A percentile compares a stretch with the other conserved stretches of the same genome.
These are phyloP conservation scores for Phacellophora camtschatica DNA, from an alignment of 30 jellyfish, hydroid and myxozoan genomes.

Conservation along the genomic window DNA sequence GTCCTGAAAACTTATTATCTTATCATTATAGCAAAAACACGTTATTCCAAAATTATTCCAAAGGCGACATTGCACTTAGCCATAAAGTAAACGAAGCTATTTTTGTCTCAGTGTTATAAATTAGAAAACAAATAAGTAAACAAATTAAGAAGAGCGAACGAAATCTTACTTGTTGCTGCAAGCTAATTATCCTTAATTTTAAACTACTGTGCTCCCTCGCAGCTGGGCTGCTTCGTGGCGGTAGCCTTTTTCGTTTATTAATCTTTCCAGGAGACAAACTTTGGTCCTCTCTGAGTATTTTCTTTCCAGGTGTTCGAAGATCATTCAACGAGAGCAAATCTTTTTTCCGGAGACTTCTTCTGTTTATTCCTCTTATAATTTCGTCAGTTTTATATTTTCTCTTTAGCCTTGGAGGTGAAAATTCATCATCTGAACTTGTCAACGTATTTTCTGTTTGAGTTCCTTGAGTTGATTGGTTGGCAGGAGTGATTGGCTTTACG, in stretches of 20 bases:
- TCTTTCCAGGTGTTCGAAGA: neutral
- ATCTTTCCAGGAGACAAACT: conserved; percentile 9
- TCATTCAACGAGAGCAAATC: neutral
- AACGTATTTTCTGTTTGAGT: conserved; percentile 32
- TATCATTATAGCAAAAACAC: no score
- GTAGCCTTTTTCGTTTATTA: conserved; percentile 1
- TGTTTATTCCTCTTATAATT: neutral
- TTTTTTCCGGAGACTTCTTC: neutral
- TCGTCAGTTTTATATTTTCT: neutral
- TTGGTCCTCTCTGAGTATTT: neutral
- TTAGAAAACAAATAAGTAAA: neutral
- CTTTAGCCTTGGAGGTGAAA: neutral
- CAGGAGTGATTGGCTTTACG: neutral
- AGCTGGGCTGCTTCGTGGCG: conserved; percentile 50
- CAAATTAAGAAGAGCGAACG: neutral
- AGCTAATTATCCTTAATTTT: conserved; percentile 54
- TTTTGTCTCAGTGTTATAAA: neutral
- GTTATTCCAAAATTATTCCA: no score
- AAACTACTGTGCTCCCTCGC: conserved; percentile 63
- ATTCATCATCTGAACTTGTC: conserved; percentile 42
- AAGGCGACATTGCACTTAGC: no score
- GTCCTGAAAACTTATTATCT: no score
- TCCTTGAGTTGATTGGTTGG: conserved; percentile 34
- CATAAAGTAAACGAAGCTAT: neutral
- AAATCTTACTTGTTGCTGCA: conserved; percentile 51